Evolutionary conservation across 1,140 invertebrate genomes (phyloP), one percentile per base, ranked within the genome.

Genomic region (Adoxophyes honmai): DNA sequence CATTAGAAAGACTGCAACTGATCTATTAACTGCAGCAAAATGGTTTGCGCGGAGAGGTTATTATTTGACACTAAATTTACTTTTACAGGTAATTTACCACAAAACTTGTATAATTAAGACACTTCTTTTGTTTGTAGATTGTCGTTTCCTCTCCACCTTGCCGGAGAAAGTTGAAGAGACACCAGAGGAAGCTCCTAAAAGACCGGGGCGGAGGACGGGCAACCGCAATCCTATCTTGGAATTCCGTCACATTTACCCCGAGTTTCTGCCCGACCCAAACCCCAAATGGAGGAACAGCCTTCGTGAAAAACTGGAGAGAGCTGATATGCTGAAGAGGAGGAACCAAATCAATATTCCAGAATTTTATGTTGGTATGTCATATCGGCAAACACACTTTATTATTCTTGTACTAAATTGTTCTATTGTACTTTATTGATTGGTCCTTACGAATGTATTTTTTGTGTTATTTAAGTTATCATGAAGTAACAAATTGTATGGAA

Each of bases 361-460:
- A 85, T 99, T 99, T 91, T 99, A 99, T 91, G 97, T 99, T 75
- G 98, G 95, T 95, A 84, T 88, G 94, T 87, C 6, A n/a, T n/a
- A n/a, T n/a, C n/a, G n/a, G n/a, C n/a, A n/a, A n/a, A n/a, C n/a
- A n/a, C n/a, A n/a, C n/a, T n/a, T n/a, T n/a, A n/a, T n/a, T n/a
- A n/a, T n/a, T n/a, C n/a, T n/a, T n/a, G n/a, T n/a, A n/a, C n/a
- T n/a, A n/a, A n/a, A n/a, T n/a, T n/a, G n/a, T n/a, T n/a, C n/a
- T n/a, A n/a, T n/a, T n/a, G n/a, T n/a, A n/a, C n/a, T n/a, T n/a
- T n/a, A n/a, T n/a, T n/a, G n/a, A n/a, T n/a, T n/a, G n/a, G n/a
- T n/a, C n/a, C n/a, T n/a, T n/a, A n/a, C n/a, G n/a, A n/a, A n/a
- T n/a, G n/a, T n/a, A n/a, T n/a, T n/a, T n/a, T n/a, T n/a, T n/a